Base-by-base conservation (phyloP, 2,797 vertebrate species). In the Anas georgica region DNA sequence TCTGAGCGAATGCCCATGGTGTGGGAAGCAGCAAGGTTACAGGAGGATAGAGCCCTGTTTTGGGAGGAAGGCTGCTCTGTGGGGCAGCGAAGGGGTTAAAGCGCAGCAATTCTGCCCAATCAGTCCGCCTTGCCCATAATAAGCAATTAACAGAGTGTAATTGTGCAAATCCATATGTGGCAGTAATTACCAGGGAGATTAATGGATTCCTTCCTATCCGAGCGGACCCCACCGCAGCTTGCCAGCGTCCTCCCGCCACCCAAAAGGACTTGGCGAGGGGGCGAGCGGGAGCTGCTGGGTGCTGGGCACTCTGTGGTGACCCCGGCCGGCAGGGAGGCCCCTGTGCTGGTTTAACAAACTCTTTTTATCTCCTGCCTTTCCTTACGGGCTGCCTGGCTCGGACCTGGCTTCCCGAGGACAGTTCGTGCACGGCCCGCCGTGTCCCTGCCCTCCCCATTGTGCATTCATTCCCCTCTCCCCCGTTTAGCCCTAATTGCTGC, bases 141-240 rank as follows among this genome's bases (percentile, higher is more conserved):
- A 95, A 97, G 94, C 95, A 97, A 96, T 96, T 96, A 97, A 96
- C 62, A 2, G 88, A 94, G 95, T 90, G 92, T 97, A 96, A 97
- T 97, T 96, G 96, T 94, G 93, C 88, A 96, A 96, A 94, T 95
- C 96, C 94, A 94, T 96, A 90, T 93, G 95, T 96, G 96, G 94
- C 96, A 95, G 94, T 96, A 96, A 97, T 97, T 96, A 96, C 80
- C 90, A 93, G 94, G 28, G 85, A 94, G 94, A 96, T 96, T 95
- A 97, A 97, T 97, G 95, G 95, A 96, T 96, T 96, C 93, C 93
- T 97, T 96, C 94, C 95, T 92, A 91, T 94, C 68, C 66, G 46
- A 95, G 66, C 0, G 1, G 59, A 90, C 23, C 89, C 74, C 76
- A 83, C 85, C 1, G 0, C 43, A 39, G 91, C 91, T 83, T 95